A percentile compares a stretch with the other conserved stretches of the same genome.
Evolutionary conservation across 2,113 vertebrate genomes (phyloP).

Genomic region (Tor tambroides): DNA sequence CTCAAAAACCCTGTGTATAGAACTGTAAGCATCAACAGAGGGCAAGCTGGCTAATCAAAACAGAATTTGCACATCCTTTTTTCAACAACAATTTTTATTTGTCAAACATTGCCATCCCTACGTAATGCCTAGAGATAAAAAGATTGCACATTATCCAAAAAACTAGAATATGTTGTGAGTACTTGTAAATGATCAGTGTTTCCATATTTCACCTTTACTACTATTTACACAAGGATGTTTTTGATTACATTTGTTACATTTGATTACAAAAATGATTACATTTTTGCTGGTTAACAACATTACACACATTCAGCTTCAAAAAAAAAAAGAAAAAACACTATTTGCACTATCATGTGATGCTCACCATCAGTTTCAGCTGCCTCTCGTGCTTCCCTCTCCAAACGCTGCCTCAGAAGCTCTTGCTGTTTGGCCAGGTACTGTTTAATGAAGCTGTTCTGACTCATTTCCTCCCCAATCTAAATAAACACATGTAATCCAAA

Average conservation of each 20-base stretch:
- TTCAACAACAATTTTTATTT: no score
- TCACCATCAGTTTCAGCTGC: conserved; percentile 85
- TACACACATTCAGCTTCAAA: background rate
- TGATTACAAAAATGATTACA: no score
- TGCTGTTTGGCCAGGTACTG: conserved; percentile 94
- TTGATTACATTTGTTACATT: no score
- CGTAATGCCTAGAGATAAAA: background rate
- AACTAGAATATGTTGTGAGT: background rate
- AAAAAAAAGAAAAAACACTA: background rate
- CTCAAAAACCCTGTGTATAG: background rate
- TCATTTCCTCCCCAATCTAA: conserved; percentile 95
- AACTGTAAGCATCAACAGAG: background rate
- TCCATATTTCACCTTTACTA: background rate
- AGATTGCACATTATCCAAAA: background rate
- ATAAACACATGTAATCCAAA: conserved; percentile 34
- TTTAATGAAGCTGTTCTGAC: conserved; percentile 93
- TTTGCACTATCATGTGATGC: background rate
- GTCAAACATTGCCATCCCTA: background rate
- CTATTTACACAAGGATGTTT: background rate
- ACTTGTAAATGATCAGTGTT: background rate
- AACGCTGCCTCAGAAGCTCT: conserved; percentile 86
- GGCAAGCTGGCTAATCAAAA: background rate
- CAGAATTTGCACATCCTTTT: no score
- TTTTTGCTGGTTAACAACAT: background rate
- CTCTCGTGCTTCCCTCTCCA: conserved; percentile 88